Conservation (phyloP, 2,888 invertebrate species). For the Drosophila meridionalis region DNA sequence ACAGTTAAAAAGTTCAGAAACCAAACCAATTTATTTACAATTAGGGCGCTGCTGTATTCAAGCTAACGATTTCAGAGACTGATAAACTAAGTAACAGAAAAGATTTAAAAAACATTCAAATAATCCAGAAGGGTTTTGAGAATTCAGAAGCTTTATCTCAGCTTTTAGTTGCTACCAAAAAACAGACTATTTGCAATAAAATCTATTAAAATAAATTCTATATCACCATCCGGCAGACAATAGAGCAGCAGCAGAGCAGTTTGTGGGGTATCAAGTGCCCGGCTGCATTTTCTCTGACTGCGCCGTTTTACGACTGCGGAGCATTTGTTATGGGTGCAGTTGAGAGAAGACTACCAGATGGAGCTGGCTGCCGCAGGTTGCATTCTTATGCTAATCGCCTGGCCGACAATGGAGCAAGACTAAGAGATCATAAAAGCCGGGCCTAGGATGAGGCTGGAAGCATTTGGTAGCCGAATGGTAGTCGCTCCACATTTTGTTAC, state of each 20-base stretch:
- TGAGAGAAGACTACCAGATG: slow-evolving; percentile 45
- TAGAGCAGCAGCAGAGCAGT: slow-evolving; percentile 32
- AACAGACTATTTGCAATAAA: slow-evolving; percentile 71
- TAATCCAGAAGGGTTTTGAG: slow-evolving; percentile 12
- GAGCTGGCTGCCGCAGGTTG: slow-evolving; percentile 59
- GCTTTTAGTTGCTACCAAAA: slow-evolving; percentile 41
- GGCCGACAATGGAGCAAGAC: slow-evolving; percentile 51
- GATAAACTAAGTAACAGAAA: neutral
- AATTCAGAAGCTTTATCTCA: slow-evolving; percentile 64
- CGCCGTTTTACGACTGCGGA: slow-evolving; percentile 44
- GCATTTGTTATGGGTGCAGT: slow-evolving; percentile 60
- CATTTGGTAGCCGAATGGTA: slow-evolving; percentile 49
- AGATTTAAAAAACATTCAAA: slow-evolving; percentile 1
- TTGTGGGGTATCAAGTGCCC: slow-evolving; percentile 45
- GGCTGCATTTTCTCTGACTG: slow-evolving; percentile 31
- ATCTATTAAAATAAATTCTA: slow-evolving; percentile 47
- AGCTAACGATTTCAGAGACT: neutral
- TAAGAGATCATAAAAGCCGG: slow-evolving; percentile 42
- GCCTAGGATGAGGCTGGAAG: slow-evolving; percentile 25
- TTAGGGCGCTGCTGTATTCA: neutral
- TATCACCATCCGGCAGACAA: slow-evolving; percentile 30
- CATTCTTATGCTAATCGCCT: slow-evolving; percentile 75
- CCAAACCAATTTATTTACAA: neutral
- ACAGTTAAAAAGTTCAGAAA: neutral
- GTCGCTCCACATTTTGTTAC: slow-evolving; percentile 65